phyloP scores from a whole-genome alignment of 2,888 invertebrate genomes.

The Nomada hirtipes region DNA sequence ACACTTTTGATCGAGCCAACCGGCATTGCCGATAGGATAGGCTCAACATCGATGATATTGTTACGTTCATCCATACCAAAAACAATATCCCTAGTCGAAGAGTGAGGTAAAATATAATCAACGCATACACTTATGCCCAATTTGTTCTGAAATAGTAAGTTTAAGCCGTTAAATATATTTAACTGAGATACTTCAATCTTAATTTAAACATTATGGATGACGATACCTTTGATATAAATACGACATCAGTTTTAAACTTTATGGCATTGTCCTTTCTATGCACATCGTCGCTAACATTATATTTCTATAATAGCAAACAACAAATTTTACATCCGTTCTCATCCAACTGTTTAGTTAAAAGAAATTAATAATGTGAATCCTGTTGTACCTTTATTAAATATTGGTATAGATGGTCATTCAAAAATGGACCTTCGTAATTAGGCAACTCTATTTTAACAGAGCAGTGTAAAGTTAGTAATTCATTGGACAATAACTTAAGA shows the following conservation, averaged over 20 bases:
- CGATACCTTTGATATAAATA: constrained; percentile 25
- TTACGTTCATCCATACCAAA: constrained; percentile 86
- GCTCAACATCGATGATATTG: constrained; percentile 82
- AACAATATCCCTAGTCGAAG: constrained; percentile 87
- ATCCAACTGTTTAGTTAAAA: background rate
- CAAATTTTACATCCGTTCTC: background rate
- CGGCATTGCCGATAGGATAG: constrained; percentile 63
- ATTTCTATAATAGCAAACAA: constrained; percentile 22
- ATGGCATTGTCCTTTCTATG: background rate
- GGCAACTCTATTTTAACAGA: constrained; percentile 36
- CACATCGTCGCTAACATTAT: fast-evolving
- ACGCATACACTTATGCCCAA: constrained; percentile 76
- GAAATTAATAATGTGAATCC: background rate
- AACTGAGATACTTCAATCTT: no score
- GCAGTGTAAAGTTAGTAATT: constrained; percentile 5
- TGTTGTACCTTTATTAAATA: constrained; percentile 29
- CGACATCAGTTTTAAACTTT: constrained; percentile 17
- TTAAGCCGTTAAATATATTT: background rate
- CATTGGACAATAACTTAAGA: background rate
- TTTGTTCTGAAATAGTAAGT: constrained; percentile 72
- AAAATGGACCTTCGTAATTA: constrained; percentile 21
- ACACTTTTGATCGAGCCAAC: constrained; percentile 69
- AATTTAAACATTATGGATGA: background rate
- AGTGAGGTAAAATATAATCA: constrained; percentile 87
- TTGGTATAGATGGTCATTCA: background rate